phyloP scores from a whole-genome alignment of 2,113 vertebrate species.

The Diadophis punctatus region DNA sequence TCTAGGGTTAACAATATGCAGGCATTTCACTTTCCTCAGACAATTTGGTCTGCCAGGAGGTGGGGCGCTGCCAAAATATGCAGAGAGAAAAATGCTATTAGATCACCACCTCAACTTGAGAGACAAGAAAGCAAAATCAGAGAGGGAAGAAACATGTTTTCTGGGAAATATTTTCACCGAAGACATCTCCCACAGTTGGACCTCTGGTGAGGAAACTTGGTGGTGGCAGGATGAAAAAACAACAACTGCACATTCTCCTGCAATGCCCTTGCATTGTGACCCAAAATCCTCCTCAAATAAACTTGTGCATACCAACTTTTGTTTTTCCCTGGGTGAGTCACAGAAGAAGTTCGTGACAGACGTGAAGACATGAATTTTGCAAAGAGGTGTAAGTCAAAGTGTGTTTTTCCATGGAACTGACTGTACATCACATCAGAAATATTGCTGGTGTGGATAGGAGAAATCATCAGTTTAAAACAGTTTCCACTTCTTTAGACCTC shows the following conservation, averaged over 20 bases:
- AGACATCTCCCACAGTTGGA: conserved; percentile 34
- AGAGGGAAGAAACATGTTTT: conserved; percentile 50
- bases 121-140: conserved; percentile 56
- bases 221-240: conserved; percentile 30
- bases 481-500: neutral
- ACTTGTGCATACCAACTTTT: conserved; percentile 63
- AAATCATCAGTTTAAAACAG: neutral
- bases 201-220: neutral
- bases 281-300: conserved; percentile 66
- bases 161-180: conserved; percentile 58
- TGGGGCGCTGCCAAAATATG: conserved; percentile 71
- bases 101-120: conserved; percentile 67
- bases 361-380: conserved; percentile 34
- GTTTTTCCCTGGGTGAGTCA: conserved; percentile 66
- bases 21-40: conserved; percentile 70
- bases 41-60: conserved; percentile 65
- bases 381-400: conserved; percentile 63
- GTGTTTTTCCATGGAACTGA: conserved; percentile 60
- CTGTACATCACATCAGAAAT: conserved; percentile 42
- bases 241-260: conserved; percentile 41
- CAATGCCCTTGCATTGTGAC: conserved; percentile 58
- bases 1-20: conserved; percentile 61
- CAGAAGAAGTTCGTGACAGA: conserved; percentile 60
- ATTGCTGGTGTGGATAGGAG: conserved; percentile 12
- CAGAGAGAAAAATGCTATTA: conserved; percentile 75